These are phyloP conservation scores for Lottia gigantea DNA, from an alignment of 2,888 invertebrate species.

Conservation along the genomic window DNA sequence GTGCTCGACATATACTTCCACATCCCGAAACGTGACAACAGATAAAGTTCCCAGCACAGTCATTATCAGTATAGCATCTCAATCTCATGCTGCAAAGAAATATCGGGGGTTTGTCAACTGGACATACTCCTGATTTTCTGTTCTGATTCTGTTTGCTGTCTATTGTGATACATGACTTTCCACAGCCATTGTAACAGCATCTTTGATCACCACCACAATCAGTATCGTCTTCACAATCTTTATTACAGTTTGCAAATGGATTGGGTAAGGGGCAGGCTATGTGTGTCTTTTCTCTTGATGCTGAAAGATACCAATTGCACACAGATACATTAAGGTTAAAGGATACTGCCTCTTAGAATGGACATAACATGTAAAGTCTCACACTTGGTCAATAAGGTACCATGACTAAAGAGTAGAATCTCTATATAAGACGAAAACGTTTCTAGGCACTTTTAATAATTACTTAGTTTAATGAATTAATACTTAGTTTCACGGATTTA, in stretches of 20 bases:
- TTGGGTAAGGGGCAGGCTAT: background rate
- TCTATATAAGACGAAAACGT: too few species aligned
- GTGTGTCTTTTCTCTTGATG: too few species aligned
- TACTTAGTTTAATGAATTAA: too few species aligned
- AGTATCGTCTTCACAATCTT: background rate
- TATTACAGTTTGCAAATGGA: background rate
- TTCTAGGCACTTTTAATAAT: too few species aligned
- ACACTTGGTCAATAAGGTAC: too few species aligned
- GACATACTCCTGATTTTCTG: background rate
- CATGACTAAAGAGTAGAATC: too few species aligned
- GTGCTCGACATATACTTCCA: slow-evolving; percentile 1
- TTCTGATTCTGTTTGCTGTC: background rate
- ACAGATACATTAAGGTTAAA: too few species aligned
- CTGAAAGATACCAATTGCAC: too few species aligned
- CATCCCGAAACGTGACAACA: background rate
- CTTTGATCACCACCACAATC: background rate
- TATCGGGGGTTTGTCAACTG: background rate
- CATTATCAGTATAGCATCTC: background rate
- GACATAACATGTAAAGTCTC: too few species aligned
- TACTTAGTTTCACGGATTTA: too few species aligned
- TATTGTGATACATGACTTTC: background rate
- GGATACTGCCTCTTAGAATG: too few species aligned
- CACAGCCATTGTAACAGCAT: background rate
- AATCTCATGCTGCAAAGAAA: background rate
- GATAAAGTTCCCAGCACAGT: background rate